phyloP scores from a whole-genome alignment of 2,888 invertebrate genomes.

The Microdon myrmicae region DNA sequence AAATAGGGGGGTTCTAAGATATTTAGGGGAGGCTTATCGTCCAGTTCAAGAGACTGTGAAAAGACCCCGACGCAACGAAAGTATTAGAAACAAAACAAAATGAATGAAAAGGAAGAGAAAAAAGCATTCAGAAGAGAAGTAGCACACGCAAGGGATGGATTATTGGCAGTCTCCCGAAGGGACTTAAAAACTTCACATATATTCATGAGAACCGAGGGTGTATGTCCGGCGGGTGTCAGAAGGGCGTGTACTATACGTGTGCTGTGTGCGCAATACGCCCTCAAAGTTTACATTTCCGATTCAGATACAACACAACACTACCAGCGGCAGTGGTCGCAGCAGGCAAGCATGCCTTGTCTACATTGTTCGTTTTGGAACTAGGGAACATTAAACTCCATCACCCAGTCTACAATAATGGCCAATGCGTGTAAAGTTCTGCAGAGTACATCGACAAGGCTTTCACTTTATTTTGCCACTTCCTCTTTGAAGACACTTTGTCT shows the following conservation, averaged over 20 bases:
- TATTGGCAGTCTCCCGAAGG: slow-evolving; percentile 34
- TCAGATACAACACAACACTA: background rate
- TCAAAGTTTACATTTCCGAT: slow-evolving; percentile 41
- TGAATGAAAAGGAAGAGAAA: slow-evolving; percentile 4
- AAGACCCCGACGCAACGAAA: slow-evolving; percentile 2
- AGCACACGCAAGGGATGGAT: slow-evolving; percentile 29
- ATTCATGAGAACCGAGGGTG: slow-evolving; percentile 31
- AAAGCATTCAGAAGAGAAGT: slow-evolving; percentile 17
- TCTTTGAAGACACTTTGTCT: too few relatives aligned
- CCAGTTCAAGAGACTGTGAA: too few relatives aligned
- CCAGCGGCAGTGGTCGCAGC: background rate
- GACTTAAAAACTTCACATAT: slow-evolving; percentile 30
- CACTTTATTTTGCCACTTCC: too few relatives aligned
- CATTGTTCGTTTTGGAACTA: too few relatives aligned
- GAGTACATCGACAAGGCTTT: too few relatives aligned
- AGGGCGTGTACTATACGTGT: slow-evolving; percentile 23
- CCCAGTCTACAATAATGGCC: too few relatives aligned
- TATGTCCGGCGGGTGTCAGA: too few relatives aligned
- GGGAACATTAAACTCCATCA: too few relatives aligned
- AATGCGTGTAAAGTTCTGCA: too few relatives aligned
- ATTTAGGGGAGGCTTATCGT: too few relatives aligned
- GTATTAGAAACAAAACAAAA: background rate
- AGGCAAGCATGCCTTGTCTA: slow-evolving; percentile 2
- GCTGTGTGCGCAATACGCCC: slow-evolving; percentile 33
- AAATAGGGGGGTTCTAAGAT: too few relatives aligned